Conservation (phyloP, 2,113 vertebrate species). For the Malurus cyaneus region DNA sequence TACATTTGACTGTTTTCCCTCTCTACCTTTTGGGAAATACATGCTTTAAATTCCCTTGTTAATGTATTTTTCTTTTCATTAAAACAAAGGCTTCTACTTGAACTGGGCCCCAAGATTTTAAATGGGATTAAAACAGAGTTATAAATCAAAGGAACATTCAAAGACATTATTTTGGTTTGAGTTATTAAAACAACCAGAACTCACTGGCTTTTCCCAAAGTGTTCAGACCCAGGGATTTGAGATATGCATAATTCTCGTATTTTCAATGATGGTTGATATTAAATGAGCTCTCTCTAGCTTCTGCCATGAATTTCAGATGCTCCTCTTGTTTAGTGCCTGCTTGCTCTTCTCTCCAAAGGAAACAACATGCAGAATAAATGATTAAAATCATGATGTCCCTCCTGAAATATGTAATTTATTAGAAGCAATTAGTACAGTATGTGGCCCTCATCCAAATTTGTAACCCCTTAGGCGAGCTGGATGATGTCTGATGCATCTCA, state of each 20-base stretch:
- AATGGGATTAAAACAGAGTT: conserved; percentile 24
- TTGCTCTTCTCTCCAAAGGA: conserved; percentile 55
- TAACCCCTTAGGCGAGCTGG: conserved; percentile 57
- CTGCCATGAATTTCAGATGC: conserved; percentile 57
- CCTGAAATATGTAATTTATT: conserved; percentile 67
- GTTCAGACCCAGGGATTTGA: conserved; percentile 23
- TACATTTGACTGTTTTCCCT: background rate
- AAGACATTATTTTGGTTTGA: background rate
- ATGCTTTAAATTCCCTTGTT: background rate
- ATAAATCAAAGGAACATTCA: background rate
- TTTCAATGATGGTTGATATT: conserved; percentile 24
- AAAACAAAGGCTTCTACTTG: conserved; percentile 24
- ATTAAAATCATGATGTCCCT: conserved; percentile 65
- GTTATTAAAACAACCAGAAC: conserved; percentile 17
- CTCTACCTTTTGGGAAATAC: background rate
- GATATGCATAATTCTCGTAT: conserved; percentile 42
- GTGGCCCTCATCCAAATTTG: conserved; percentile 57
- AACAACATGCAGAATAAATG: conserved; percentile 63
- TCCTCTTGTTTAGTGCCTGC: conserved; percentile 5
- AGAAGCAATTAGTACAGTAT: conserved; percentile 63
- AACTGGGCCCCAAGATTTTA: background rate
- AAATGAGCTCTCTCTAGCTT: conserved; percentile 50
- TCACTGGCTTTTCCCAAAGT: conserved; percentile 11
- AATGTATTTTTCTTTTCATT: conserved; percentile 9
- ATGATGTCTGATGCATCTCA: conserved; percentile 55